phyloP scores from a whole-genome alignment of 2,113 vertebrate species.

The Xiphorhynchus elegans region DNA sequence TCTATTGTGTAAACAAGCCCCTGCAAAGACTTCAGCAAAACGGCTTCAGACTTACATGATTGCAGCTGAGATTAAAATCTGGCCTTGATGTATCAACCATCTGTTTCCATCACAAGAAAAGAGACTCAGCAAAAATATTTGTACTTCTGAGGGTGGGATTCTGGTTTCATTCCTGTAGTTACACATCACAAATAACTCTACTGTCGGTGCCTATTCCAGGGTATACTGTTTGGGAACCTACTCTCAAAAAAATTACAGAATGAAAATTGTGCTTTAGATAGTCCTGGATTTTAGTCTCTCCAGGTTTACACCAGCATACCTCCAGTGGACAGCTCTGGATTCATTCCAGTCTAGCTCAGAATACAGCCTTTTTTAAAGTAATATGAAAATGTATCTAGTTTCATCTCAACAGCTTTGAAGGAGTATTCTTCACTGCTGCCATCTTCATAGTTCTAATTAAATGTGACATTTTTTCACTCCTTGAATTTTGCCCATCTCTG shows the following conservation, averaged over 20 bases:
- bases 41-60: slow-evolving; percentile 23
- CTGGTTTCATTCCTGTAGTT: slow-evolving; percentile 23
- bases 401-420: neutral
- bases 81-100: slow-evolving; percentile 40
- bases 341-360: neutral
- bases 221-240: neutral
- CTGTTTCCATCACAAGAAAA: slow-evolving; percentile 45
- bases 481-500: slow-evolving; percentile 56
- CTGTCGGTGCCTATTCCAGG: neutral
- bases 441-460: slow-evolving; percentile 56
- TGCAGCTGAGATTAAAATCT: slow-evolving; percentile 60
- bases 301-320: neutral
- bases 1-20: slow-evolving; percentile 60
- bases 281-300: neutral
- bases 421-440: neutral
- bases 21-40: slow-evolving; percentile 41
- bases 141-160: slow-evolving; percentile 18
- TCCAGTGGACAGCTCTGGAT: neutral
- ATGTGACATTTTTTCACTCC: slow-evolving; percentile 68
- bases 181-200: neutral
- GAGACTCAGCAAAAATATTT: slow-evolving; percentile 38
- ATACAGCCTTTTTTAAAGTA: neutral
- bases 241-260: neutral
- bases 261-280: neutral
- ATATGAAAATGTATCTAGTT: neutral